These are phyloP conservation scores for Muscicapa adusta DNA, from an alignment of 2,113 vertebrate species.

Conservation along the genomic window DNA sequence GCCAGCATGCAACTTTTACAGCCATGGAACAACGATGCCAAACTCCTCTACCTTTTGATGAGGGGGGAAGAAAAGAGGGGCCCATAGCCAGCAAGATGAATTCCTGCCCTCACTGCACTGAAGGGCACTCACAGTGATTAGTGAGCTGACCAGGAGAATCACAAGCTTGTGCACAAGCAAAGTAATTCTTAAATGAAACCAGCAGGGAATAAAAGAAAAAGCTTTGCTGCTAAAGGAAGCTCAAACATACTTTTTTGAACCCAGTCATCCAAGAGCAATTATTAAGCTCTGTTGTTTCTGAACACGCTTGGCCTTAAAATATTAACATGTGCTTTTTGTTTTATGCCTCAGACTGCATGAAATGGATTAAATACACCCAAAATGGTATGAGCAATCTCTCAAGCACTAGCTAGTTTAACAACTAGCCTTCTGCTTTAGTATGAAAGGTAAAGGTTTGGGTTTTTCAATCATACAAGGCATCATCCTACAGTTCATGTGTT, in stretches of 20 bases:
- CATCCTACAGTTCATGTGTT: not conserved
- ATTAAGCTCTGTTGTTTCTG: not conserved
- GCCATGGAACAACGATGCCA: not conserved
- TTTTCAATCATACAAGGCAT: not conserved
- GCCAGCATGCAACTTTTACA: not conserved
- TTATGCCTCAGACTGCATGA: conserved; percentile 21
- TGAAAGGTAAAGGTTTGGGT: not conserved
- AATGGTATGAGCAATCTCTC: conserved; percentile 22
- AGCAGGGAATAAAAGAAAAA: conserved; percentile 4
- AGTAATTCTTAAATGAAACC: not conserved
- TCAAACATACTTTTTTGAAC: not conserved
- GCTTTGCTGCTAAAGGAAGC: not conserved
- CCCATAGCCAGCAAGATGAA: not conserved
- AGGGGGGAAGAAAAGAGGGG: not conserved
- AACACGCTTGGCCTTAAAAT: conserved; percentile 5
- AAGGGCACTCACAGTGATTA: not conserved
- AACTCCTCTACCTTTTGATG: not conserved
- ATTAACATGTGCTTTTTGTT: conserved; percentile 46
- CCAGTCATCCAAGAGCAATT: conserved; percentile 22
- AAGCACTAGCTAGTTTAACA: not conserved
- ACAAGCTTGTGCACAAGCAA: not conserved
- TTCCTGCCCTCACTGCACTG: not conserved
- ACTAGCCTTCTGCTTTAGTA: not conserved
- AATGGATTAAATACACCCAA: conserved; percentile 20
- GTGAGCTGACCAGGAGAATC: not conserved